These are phyloP conservation scores for Dryobota labecula DNA, from an alignment of 2,888 invertebrate species.

Conservation along the genomic window DNA sequence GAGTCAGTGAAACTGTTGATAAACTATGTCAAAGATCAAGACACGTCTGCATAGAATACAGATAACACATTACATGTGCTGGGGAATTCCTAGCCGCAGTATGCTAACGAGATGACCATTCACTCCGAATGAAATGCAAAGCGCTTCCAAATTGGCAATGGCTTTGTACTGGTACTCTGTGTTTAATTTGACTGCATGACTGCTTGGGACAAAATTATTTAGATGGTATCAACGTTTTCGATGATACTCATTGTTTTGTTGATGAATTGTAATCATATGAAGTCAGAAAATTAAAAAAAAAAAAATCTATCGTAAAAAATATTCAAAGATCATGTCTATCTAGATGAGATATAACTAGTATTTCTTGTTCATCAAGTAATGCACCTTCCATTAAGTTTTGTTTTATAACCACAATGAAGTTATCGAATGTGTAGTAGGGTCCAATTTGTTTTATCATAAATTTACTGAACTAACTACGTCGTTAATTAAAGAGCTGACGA, in stretches of 20 bases:
- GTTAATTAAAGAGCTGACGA: constrained; percentile 40
- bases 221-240: constrained; percentile 7
- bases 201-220: constrained; percentile 9
- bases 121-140: constrained; percentile 34
- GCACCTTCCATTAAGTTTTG: constrained; percentile 9
- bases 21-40: constrained; percentile 54
- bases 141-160: constrained; percentile 35
- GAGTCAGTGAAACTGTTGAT: constrained; percentile 39
- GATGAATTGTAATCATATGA: neutral
- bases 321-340: constrained; percentile 1
- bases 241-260: neutral
- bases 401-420: constrained; percentile 35
- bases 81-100: constrained; percentile 53
- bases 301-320: too few relatives aligned
- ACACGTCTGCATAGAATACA: constrained; percentile 27
- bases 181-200: constrained; percentile 13
- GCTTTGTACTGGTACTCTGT: constrained; percentile 4
- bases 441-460: constrained; percentile 45
- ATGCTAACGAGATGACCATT: constrained; percentile 40
- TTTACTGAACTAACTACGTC: constrained; percentile 40
- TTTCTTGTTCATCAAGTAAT: neutral
- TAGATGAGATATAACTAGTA: neutral
- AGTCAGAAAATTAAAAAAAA: neutral
- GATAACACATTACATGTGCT: constrained; percentile 43
- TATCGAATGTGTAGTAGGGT: constrained; percentile 20